Conservation (phyloP, 92 coral and sea anemone species). For the Porites cylindrica region DNA sequence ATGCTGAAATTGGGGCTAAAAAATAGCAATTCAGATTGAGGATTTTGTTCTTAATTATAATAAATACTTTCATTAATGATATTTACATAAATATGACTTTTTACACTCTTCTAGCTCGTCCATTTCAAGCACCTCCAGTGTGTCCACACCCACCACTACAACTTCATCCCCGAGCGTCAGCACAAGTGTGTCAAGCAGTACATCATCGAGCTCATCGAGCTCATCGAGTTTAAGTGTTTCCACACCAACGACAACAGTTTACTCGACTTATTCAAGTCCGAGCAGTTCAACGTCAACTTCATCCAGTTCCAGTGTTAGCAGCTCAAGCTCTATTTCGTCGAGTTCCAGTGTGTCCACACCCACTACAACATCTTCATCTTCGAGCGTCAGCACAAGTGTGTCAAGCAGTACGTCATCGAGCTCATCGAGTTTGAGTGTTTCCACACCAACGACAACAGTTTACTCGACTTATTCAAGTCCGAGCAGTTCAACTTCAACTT, state of each 20-base stretch:
- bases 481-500: constrained; percentile 2
- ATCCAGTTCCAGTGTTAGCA: constrained; percentile 7
- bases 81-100: no score
- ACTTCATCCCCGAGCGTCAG: background rate
- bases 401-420: background rate
- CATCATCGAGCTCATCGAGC: background rate
- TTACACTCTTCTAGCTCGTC: background rate
- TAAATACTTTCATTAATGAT: background rate
- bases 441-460: background rate
- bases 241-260: background rate
- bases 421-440: background rate
- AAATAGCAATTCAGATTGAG: no score
- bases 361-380: background rate
- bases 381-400: background rate
- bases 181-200: background rate
- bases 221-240: background rate
- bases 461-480: background rate
- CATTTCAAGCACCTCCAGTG: constrained; percentile 7
- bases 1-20: no score
- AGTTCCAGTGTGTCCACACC: background rate
- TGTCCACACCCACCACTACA: constrained; percentile 14
- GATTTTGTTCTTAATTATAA: no score
- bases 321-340: background rate
- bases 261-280: background rate
- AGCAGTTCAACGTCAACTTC: constrained; percentile 7